Evolutionary conservation across 2,113 vertebrate species (phyloP).

Genomic region (Chrysochloris asiatica): DNA sequence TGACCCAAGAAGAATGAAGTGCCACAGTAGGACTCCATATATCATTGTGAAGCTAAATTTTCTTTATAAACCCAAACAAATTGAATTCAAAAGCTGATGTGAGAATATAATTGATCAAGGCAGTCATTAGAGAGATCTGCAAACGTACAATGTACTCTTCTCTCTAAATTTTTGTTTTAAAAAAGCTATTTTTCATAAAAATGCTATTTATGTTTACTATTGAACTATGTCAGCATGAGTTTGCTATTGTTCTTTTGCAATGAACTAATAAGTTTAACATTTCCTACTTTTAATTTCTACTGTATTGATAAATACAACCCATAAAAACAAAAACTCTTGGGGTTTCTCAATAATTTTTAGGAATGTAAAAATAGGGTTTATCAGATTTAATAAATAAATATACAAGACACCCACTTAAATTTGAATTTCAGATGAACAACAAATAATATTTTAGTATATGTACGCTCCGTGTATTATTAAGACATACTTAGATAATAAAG

Average conservation of each 20-base stretch:
- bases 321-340: background rate
- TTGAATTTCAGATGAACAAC: conserved; percentile 16
- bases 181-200: background rate
- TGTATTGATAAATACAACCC: background rate
- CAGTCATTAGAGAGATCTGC: background rate
- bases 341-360: conserved; percentile 31
- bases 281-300: background rate
- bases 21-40: too few species aligned
- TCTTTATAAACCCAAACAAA: background rate
- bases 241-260: background rate
- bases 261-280: conserved; percentile 25
- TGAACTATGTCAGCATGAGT: background rate
- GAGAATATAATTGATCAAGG: background rate
- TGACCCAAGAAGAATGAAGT: too few species aligned
- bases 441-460: background rate
- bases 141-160: background rate
- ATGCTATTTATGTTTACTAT: background rate
- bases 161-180: background rate
- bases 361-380: too few species aligned
- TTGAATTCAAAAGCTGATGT: background rate
- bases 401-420: background rate
- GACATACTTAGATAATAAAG: background rate
- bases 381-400: conserved; percentile 42
- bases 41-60: background rate
- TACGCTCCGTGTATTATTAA: background rate